Base-by-base conservation (phyloP, 2,113 vertebrate species). In the Corythornis cristatus region DNA sequence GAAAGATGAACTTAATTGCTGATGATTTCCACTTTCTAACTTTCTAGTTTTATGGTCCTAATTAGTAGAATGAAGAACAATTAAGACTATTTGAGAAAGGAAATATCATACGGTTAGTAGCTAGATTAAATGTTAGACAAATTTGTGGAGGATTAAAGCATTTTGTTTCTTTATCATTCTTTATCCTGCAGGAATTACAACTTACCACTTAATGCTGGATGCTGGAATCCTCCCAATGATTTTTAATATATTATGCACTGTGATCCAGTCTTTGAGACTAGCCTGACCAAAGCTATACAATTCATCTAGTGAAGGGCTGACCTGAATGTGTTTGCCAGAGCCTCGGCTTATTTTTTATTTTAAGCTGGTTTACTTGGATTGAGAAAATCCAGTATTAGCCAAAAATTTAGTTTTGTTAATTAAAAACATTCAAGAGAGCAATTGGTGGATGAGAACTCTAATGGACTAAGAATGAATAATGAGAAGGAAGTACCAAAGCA, bases 101-200 rank as follows among this genome's bases (percentile, higher is more conserved):
- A 81, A 83, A 65, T 95, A 91, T 86, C 94, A 95, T 94, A 82
- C 89, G 91, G 91, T 96, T 94, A 96, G 89, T 92, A 86, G 94
- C 89, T 94, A 93, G 96, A 96, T 97, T 96, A 96, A 93, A 93
- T 88, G 58, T 83, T 85, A 88, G 93, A 92, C 71, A 94, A 95
- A 95, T 95, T 97, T 90, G 81, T 72, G 57, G 61, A 90, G 91
- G 95, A 96, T 97, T 97, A 97, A 93, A 95, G 95, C 86, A 83
- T 97, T 96, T 96, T 93, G 65, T 93, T 96, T 97, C 91, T 96
- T 97, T 94, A 95, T 96, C 71, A 86, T 96, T 96, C 89, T 95
- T 96, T 95, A 95, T 96, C 95, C 89, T 75, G 33, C 71, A 84
- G 93, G 96, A 97, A 96, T 97, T 97, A 96, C 96, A 95, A 95